Evolutionary conservation across 2,888 invertebrate genomes (phyloP).

Genomic region (Scaeva pyrastri): DNA sequence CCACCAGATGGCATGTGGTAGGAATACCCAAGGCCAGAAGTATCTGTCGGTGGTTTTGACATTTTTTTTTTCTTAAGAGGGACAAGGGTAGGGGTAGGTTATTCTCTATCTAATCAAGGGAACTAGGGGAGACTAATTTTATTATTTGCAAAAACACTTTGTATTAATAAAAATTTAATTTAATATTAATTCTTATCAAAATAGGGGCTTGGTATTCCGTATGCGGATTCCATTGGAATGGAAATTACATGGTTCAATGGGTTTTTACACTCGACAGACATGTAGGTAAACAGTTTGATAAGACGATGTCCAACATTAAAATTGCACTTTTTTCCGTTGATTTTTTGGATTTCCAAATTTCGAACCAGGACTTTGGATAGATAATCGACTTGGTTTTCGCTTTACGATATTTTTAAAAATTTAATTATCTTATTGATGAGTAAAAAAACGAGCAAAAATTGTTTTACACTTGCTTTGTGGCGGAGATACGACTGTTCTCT

Average conservation of each 20-base stretch:
- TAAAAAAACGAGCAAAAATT: constrained; percentile 48
- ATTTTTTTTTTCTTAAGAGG: constrained; percentile 75
- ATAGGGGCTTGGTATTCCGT: constrained; percentile 18
- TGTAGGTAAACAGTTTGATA: constrained; percentile 74
- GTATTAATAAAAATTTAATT: constrained; percentile 12
- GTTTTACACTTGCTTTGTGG: constrained; percentile 59
- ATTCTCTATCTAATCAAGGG: constrained; percentile 68
- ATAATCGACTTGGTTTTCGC: background rate
- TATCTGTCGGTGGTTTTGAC: constrained; percentile 84
- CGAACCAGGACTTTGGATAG: background rate
- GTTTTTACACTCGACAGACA: constrained; percentile 45
- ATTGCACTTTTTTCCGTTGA: constrained; percentile 9
- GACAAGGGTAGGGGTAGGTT: constrained; percentile 26
- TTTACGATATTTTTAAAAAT: constrained; percentile 23
- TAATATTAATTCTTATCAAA: constrained; percentile 47
- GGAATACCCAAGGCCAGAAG: constrained; percentile 90
- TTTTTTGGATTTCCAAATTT: background rate
- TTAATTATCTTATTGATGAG: constrained; percentile 24
- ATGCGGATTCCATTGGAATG: constrained; percentile 48
- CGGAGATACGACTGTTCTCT: constrained; percentile 32
- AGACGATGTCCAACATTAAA: constrained; percentile 22
- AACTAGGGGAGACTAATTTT: constrained; percentile 1
- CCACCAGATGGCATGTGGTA: constrained; percentile 93
- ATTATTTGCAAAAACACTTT: constrained; percentile 19
- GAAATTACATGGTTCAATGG: constrained; percentile 38